Base-by-base conservation (phyloP, 2,113 vertebrate genomes). In the Phaethornis superciliosus region DNA sequence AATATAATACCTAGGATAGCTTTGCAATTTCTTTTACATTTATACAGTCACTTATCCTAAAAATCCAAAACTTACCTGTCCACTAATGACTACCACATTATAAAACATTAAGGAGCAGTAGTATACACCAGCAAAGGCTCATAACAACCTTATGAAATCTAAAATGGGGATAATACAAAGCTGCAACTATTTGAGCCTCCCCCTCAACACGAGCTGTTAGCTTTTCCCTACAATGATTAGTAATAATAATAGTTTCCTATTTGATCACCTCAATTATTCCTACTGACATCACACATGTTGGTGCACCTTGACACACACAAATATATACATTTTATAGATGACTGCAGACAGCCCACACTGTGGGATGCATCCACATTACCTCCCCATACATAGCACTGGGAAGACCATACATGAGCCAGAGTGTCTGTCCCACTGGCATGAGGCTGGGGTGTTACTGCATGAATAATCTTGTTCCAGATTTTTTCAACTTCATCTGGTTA, bases 401-500 rank as follows among this genome's bases (percentile, higher is more conserved):
- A 82, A 78, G 13, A 64, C 40, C 1, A 0, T 32, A n/a, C 3
- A 1, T 71, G 33, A 90, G 49, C 60, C 58, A 71, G 42, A 85
- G 12, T 65, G 35, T 62, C 55, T 75, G 51, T 83, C 76, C 72
- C 60, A 60, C 24, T 62, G 67, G 59, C 26, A 52, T 33, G 54
- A 88, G 62, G 8, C 26, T 68, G 35, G 5, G 21, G 33, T 68
- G 47, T 89, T 85, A 78, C 42, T 93, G 58, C 46, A 67, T 72
- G 64, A 85, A 87, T 82, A 92, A 93, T 76, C 42, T 69, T 28
- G 54, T 91, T 92, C 20, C 58, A 77, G 37, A 60, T 56, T 59
- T 80, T 78, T 89, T 74, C 70, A 89, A 16, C 47, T 94, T 95
- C 71, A 63, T 90, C 33, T 86, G 24, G 93, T 85, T 90, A 93